A percentile compares a stretch with the other conserved stretches of the same genome.
Evolutionary conservation across 1,140 invertebrate species (phyloP).

Genomic region (Diprion similis): DNA sequence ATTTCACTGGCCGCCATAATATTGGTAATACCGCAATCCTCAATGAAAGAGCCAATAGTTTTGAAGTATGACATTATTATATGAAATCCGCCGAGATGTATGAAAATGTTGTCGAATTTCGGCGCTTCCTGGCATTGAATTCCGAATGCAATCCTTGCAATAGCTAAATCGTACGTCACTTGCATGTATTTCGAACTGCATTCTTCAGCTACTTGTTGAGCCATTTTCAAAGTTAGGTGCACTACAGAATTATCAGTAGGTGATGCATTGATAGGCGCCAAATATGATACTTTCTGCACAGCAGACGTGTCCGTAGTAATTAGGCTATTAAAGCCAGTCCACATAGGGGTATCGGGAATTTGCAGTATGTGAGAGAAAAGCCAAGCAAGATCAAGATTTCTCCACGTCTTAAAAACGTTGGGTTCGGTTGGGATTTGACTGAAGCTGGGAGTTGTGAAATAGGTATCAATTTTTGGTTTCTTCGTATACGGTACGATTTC

Average conservation of each 20-base stretch:
- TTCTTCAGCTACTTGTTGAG: constrained; percentile 35
- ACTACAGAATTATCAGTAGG: constrained; percentile 45
- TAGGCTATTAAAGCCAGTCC: constrained; percentile 36
- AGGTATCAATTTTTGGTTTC: constrained; percentile 33
- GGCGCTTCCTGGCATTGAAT: constrained; percentile 45
- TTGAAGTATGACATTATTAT: constrained; percentile 57
- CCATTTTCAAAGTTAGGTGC: constrained; percentile 40
- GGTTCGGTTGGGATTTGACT: constrained; percentile 9
- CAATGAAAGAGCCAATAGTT: neutral
- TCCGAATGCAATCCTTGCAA: constrained; percentile 51
- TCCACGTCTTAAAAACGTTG: constrained; percentile 5
- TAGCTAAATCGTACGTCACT: constrained; percentile 51
- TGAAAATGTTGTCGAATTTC: constrained; percentile 56
- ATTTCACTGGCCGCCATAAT: neutral
- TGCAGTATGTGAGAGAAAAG: constrained; percentile 26
- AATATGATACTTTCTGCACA: constrained; percentile 37
- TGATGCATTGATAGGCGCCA: constrained; percentile 44
- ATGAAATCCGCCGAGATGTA: constrained; percentile 60
- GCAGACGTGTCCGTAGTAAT: constrained; percentile 20
- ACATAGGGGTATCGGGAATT: constrained; percentile 34
- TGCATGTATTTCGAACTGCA: constrained; percentile 41
- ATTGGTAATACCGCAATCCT: neutral
- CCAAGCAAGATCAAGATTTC: constrained; percentile 25
- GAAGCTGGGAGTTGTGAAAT: constrained; percentile 19
- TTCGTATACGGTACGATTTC: constrained; percentile 34